Conservation (phyloP, 2,797 vertebrate species). For the Thunnus albacares region DNA sequence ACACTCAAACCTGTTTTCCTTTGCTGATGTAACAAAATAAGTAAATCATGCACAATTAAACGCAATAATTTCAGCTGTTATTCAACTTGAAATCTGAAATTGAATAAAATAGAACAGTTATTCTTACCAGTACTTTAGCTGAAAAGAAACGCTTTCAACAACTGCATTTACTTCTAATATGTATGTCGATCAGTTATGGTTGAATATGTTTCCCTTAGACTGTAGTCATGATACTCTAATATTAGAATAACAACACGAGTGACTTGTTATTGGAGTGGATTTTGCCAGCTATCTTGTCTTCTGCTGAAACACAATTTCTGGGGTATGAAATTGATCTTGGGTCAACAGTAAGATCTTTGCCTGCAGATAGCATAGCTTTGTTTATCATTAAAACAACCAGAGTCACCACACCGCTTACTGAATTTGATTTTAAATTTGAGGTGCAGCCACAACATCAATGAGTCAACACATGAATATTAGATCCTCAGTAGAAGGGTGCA, state of each 20-base stretch:
- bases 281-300: slow-evolving; percentile 24
- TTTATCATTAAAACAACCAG: slow-evolving; percentile 53
- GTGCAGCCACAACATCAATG: slow-evolving; percentile 47
- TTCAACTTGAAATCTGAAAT: slow-evolving; percentile 1
- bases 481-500: slow-evolving; percentile 52
- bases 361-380: slow-evolving; percentile 38
- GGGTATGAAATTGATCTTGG: slow-evolving; percentile 45
- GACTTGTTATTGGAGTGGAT: slow-evolving; percentile 35
- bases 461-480: slow-evolving; percentile 48
- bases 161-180: not conserved
- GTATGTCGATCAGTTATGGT: slow-evolving; percentile 8
- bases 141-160: not conserved
- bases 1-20: slow-evolving; percentile 47
- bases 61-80: slow-evolving; percentile 3
- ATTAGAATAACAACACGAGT: slow-evolving; percentile 28
- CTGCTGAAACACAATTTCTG: slow-evolving; percentile 27
- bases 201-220: slow-evolving; percentile 5
- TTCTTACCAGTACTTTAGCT: not conserved
- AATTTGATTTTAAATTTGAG: slow-evolving; percentile 48
- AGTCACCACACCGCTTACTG: slow-evolving; percentile 19
- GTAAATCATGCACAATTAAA: not conserved
- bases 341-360: slow-evolving; percentile 36
- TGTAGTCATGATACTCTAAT: slow-evolving; percentile 24
- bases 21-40: slow-evolving; percentile 26
- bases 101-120: not conserved